Conservation (phyloP, 1,140 invertebrate species). For the Pseudomyrmex flavicornis region DNA sequence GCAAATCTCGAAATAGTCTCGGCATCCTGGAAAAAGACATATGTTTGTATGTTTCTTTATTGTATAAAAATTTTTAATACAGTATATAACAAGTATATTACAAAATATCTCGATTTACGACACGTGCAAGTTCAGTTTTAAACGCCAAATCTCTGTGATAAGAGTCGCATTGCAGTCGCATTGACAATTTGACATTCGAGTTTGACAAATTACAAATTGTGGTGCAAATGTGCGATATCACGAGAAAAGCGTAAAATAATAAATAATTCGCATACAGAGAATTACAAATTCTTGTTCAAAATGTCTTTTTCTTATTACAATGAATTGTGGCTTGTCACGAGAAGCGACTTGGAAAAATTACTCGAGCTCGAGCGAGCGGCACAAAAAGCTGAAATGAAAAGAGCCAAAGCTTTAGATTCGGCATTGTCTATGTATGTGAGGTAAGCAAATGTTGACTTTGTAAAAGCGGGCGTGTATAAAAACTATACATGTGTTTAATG, state of each 20-base stretch:
- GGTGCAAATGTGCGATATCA: not conserved
- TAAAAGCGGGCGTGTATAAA: too few species aligned
- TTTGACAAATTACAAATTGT: conserved; percentile 14
- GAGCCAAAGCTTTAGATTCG: conserved; percentile 36
- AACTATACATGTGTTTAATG: too few species aligned
- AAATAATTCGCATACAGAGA: not conserved
- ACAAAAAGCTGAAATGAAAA: conserved; percentile 43
- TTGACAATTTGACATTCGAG: not conserved
- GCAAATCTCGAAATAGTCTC: conserved; percentile 68
- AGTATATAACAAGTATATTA: not conserved
- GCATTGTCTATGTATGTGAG: conserved; percentile 60
- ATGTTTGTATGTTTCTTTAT: not conserved
- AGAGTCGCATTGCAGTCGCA: not conserved
- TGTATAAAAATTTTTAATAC: not conserved
- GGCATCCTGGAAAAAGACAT: conserved; percentile 75
- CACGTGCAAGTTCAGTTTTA: conserved; percentile 35
- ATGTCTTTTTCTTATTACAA: conserved; percentile 77
- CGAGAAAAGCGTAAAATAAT: not conserved
- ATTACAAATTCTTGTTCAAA: not conserved
- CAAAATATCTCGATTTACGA: conserved; percentile 28
- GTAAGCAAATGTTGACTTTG: not conserved
- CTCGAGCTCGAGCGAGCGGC: conserved; percentile 71
- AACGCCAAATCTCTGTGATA: not conserved
- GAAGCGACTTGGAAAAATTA: conserved; percentile 74
- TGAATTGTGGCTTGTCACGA: conserved; percentile 77